These are phyloP conservation scores for Drosophila subpulchrella DNA, from an alignment of 1,140 invertebrate genomes.

Conservation along the genomic window DNA sequence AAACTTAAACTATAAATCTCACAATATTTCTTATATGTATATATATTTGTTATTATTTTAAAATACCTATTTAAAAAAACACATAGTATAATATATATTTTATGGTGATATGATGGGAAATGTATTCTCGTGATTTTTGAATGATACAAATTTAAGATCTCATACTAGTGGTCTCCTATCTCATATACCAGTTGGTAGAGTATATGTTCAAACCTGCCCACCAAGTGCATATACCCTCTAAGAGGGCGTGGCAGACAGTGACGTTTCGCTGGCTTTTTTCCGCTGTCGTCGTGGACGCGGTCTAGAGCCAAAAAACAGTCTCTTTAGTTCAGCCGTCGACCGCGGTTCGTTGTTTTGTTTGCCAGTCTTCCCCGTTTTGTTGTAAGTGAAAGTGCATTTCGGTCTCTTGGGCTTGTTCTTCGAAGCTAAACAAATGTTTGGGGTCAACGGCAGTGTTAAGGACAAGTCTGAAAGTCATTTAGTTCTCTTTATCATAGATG, in stretches of 20 bases:
- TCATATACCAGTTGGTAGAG: too few species aligned
- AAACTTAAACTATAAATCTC: neutral
- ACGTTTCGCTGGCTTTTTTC: constrained; percentile 15
- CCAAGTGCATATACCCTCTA: neutral
- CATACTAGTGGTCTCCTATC: neutral
- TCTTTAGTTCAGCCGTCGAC: constrained; percentile 65
- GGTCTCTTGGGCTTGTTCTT: constrained; percentile 9
- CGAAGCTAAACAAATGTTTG: constrained; percentile 56
- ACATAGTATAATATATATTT: too few species aligned
- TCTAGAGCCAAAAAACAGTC: constrained; percentile 61
- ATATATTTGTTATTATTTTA: too few species aligned
- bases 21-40: too few species aligned
- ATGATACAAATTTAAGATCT: neutral
- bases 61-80: too few species aligned
- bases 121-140: too few species aligned
- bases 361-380: constrained; percentile 33
- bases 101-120: too few species aligned
- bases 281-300: constrained; percentile 31
- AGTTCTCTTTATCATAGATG: neutral
- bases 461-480: constrained; percentile 42
- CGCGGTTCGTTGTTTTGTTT: constrained; percentile 45
- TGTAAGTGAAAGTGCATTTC: constrained; percentile 73
- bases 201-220: too few species aligned
- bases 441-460: constrained; percentile 58
- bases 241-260: constrained; percentile 21